phyloP scores from a whole-genome alignment of 2,113 vertebrate genomes.

The Spilogale gracilis region DNA sequence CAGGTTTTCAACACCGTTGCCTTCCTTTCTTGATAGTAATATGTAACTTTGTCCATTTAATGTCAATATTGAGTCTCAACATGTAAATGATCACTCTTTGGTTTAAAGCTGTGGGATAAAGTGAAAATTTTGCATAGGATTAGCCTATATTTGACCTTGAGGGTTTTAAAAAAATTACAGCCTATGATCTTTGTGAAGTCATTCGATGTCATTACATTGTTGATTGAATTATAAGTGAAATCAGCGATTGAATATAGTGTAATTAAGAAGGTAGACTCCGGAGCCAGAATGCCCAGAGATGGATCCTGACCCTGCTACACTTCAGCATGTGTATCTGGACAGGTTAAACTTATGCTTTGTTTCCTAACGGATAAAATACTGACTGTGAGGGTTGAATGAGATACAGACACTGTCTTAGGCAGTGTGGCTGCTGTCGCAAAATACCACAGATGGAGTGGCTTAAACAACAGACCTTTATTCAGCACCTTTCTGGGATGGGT shows the following conservation, averaged over 20 bases:
- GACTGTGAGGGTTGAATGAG: not conserved
- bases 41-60: not conserved
- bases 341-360: not conserved
- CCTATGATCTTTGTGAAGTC: not conserved
- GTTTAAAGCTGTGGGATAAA: slow-evolving; percentile 25
- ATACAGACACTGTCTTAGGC: not conserved
- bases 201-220: not conserved
- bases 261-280: not conserved
- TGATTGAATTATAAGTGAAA: not conserved
- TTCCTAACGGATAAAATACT: not conserved
- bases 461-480: not conserved
- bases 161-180: not conserved
- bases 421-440: not conserved
- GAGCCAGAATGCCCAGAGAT: not conserved
- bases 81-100: not conserved
- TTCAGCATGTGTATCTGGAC: not conserved
- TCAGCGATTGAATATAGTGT: not conserved
- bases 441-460: not conserved
- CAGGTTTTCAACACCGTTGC: not conserved
- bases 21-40: not conserved
- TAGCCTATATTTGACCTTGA: slow-evolving; percentile 41
- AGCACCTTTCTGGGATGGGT: not conserved
- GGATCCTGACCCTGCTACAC: not conserved
- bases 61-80: not conserved
- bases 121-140: not conserved